These are phyloP conservation scores for Macrobrachium rosenbergii DNA, from an alignment of 1,140 invertebrate genomes.

Conservation along the genomic window DNA sequence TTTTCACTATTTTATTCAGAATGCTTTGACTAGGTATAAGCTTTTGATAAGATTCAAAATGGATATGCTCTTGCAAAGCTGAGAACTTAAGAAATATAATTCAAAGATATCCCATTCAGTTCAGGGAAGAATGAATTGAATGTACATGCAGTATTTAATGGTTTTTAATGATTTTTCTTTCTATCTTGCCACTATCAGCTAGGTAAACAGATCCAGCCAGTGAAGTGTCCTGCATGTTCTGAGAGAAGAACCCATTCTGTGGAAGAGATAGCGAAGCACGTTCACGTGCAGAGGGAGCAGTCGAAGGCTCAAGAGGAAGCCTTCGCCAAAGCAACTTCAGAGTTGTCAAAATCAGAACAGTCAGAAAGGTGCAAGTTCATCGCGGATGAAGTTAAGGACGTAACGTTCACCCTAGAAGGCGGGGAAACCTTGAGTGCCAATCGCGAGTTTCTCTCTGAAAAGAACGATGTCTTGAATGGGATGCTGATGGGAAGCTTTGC, in stretches of 20 bases:
- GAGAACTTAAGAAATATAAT: neutral
- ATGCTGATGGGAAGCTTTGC: slow-evolving; percentile 46
- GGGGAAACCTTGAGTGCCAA: slow-evolving; percentile 41
- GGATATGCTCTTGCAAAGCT: no score
- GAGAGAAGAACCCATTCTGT: slow-evolving; percentile 21
- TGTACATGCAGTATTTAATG: neutral
- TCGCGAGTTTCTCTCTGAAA: slow-evolving; percentile 35
- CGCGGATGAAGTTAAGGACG: slow-evolving; percentile 9
- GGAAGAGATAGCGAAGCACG: slow-evolving; percentile 40
- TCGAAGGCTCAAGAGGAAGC: neutral
- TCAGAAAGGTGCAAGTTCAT: neutral
- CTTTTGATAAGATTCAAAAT: no score
- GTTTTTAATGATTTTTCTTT: neutral
- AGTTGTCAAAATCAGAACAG: neutral
- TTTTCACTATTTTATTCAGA: no score
- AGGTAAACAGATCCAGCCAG: slow-evolving; percentile 37
- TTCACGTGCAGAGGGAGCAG: slow-evolving; percentile 22
- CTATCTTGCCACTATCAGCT: slow-evolving; percentile 16
- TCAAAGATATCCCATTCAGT: neutral
- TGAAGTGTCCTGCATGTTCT: slow-evolving; percentile 39
- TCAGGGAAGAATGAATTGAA: neutral
- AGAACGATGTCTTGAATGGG: slow-evolving; percentile 43
- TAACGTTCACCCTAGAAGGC: slow-evolving; percentile 46
- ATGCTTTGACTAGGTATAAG: no score
- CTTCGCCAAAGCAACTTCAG: neutral